A percentile compares a stretch with the other conserved stretches of the same genome.
Conservation (phyloP, 2,113 vertebrate genomes). For the Passerina amoena region DNA sequence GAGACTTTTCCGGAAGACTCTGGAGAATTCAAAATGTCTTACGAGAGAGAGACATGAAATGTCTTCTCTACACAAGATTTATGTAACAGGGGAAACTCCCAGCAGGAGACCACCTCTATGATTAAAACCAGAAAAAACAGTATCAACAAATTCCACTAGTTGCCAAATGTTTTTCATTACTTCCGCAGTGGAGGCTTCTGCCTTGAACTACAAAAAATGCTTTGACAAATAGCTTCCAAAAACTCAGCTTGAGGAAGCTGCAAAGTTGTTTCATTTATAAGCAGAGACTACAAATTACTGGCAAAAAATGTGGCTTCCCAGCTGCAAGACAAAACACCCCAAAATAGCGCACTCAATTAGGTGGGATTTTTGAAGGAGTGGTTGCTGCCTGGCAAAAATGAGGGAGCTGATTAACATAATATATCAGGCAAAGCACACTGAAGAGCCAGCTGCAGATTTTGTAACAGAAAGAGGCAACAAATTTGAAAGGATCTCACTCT, state of each 20-base stretch:
- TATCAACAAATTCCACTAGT: constrained; percentile 49
- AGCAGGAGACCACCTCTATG: constrained; percentile 52
- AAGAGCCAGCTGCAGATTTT: constrained; percentile 51
- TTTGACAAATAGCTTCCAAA: constrained; percentile 53
- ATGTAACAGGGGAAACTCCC: constrained; percentile 27
- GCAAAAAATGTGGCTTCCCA: constrained; percentile 46
- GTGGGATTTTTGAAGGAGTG: constrained; percentile 46
- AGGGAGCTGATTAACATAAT: constrained; percentile 46
- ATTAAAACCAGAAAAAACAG: constrained; percentile 52
- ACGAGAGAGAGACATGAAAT: neutral
- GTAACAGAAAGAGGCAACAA: neutral
- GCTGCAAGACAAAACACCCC: constrained; percentile 64
- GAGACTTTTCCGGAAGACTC: neutral
- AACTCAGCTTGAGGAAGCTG: constrained; percentile 51
- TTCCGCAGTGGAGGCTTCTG: constrained; percentile 28
- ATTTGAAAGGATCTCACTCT: neutral
- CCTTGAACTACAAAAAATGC: constrained; percentile 52
- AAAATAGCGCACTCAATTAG: constrained; percentile 43
- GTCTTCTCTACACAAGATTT: constrained; percentile 16
- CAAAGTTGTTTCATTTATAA: constrained; percentile 45
- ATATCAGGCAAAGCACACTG: neutral
- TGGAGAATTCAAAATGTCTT: constrained; percentile 4
- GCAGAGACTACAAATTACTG: constrained; percentile 29
- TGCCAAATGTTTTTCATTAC: constrained; percentile 57
- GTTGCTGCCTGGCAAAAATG: constrained; percentile 49